Percentiles rank a stretch among this genome's conserved stretches.
phyloP scores from a whole-genome alignment of 1,140 invertebrate species.

The Papilio aristodemus region DNA sequence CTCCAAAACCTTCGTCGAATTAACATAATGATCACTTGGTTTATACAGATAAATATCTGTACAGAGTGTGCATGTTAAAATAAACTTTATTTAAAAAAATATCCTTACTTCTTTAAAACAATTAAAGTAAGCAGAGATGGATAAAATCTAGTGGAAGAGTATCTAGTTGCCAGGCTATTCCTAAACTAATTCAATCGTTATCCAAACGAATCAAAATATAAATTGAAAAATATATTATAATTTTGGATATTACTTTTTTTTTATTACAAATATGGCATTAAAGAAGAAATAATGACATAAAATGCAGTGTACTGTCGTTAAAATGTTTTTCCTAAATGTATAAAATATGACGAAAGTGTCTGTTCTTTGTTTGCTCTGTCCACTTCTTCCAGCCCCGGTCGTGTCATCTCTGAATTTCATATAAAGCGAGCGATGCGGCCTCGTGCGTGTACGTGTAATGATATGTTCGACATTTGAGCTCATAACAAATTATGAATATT shows the following conservation, averaged over 20 bases:
- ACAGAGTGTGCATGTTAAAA: constrained; percentile 28
- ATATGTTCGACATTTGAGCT: constrained; percentile 29
- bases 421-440: constrained; percentile 11
- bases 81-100: neutral
- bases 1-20: constrained; percentile 42
- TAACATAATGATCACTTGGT: constrained; percentile 53
- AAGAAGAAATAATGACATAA: too few relatives aligned
- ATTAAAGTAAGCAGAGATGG: neutral
- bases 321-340: neutral
- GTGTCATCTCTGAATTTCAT: constrained; percentile 39
- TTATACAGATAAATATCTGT: constrained; percentile 33
- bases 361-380: constrained; percentile 35
- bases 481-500: constrained; percentile 62
- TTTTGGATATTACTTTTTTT: too few relatives aligned
- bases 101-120: neutral
- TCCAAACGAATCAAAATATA: too few relatives aligned
- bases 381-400: constrained; percentile 28
- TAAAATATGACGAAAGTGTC: constrained; percentile 14
- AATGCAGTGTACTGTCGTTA: too few relatives aligned
- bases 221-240: too few relatives aligned
- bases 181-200: too few relatives aligned
- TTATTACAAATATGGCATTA: too few relatives aligned
- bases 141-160: too few relatives aligned
- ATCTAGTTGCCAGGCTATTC: too few relatives aligned
- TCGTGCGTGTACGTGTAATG: constrained; percentile 26